Evolutionary conservation across 1,140 invertebrate species (phyloP).

Genomic region (Scaptomyza graminum): DNA sequence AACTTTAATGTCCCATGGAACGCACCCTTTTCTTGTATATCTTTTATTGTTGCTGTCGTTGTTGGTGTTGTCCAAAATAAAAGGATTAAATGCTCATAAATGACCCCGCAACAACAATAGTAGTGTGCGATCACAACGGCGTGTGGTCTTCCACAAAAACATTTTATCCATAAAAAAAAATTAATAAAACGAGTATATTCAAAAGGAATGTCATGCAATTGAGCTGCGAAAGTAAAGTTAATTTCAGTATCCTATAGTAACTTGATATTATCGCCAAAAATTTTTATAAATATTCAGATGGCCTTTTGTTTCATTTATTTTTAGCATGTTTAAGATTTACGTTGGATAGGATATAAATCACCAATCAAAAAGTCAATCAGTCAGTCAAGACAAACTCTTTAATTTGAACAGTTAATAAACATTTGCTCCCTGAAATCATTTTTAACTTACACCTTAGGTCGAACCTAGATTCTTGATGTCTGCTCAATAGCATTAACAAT

Average conservation of each 20-base stretch:
- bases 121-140: slow-evolving; percentile 28
- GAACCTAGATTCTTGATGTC: too few relatives aligned
- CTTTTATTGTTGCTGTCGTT: slow-evolving; percentile 27
- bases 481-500: slow-evolving; percentile 12
- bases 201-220: slow-evolving; percentile 24
- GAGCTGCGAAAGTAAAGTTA: slow-evolving; percentile 38
- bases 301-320: too few relatives aligned
- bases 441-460: too few relatives aligned
- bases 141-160: slow-evolving; percentile 30
- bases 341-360: too few relatives aligned
- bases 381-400: too few relatives aligned
- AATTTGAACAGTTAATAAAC: too few relatives aligned
- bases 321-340: too few relatives aligned
- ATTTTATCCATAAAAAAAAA: slow-evolving; percentile 13
- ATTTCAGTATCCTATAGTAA: background rate
- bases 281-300: too few relatives aligned
- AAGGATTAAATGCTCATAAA: slow-evolving; percentile 73
- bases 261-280: slow-evolving; percentile 1
- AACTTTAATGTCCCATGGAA: slow-evolving; percentile 53
- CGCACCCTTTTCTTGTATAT: slow-evolving; percentile 53
- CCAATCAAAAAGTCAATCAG: too few relatives aligned
- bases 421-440: too few relatives aligned
- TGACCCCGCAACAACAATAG: slow-evolving; percentile 36
- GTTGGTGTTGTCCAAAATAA: slow-evolving; percentile 45
- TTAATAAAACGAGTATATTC: slow-evolving; percentile 48